Evolutionary conservation across 2,888 invertebrate genomes (phyloP).

Genomic region (Orthonychiurus folsomi): DNA sequence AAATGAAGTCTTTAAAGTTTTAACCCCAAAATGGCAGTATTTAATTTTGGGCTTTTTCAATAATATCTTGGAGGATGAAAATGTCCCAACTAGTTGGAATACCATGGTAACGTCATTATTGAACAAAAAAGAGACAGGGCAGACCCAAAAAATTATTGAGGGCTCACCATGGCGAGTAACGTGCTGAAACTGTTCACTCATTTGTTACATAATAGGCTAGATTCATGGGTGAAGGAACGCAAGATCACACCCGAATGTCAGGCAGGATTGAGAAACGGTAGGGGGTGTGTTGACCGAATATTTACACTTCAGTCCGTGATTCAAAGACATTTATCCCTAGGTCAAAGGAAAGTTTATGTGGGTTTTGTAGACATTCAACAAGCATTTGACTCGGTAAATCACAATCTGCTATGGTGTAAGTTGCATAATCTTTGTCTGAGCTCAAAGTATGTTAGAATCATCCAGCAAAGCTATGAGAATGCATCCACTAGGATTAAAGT

Average conservation of each 20-base stretch:
- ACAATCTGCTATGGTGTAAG: conserved; percentile 10
- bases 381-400: conserved; percentile 14
- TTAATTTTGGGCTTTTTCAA: conserved; percentile 13
- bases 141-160: conserved; percentile 24
- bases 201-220: conserved; percentile 15
- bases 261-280: conserved; percentile 19
- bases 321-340: background rate
- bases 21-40: background rate
- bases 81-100: conserved; percentile 15
- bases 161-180: conserved; percentile 17
- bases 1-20: background rate
- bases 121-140: conserved; percentile 22
- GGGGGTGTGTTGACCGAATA: conserved; percentile 20
- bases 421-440: conserved; percentile 2
- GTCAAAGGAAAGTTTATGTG: conserved; percentile 13
- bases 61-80: conserved; percentile 11
- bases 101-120: conserved; percentile 15
- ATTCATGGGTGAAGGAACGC: conserved; percentile 14
- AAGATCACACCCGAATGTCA: conserved; percentile 21
- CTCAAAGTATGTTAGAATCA: conserved; percentile 7
- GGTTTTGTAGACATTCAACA: conserved; percentile 16
- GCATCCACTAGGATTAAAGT: conserved; percentile 3
- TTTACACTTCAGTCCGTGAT: conserved; percentile 17
- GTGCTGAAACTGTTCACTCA: conserved; percentile 24
- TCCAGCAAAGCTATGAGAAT: conserved; percentile 6